Base-by-base conservation (phyloP, 1,140 invertebrate species). In the Polypedilum vanderplanki region DNA sequence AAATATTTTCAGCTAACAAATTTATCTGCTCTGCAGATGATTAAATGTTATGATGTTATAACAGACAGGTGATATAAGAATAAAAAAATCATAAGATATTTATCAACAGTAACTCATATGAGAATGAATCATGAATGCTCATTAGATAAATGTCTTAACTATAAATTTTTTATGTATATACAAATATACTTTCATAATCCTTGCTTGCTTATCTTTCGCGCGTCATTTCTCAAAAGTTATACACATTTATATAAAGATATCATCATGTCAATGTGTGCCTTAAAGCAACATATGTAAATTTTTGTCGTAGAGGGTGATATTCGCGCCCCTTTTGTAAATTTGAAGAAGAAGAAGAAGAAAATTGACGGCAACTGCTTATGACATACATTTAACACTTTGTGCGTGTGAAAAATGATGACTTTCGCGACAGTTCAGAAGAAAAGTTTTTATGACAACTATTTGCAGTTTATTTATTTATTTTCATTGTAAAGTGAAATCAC, bases 381-480 rank as follows among this genome's bases (percentile, higher is more conserved):
- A 70, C 65, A 70, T 10, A 70, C 65, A 70, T 70, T 70, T 70
- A 70, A 70, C 65, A 70, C 65, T 70, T 70, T 70, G 7, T 18
- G 65, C 17, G 3, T 70, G 65, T 70, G 65, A 70, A 70, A 70
- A 70, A 70, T 67, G 12, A 67, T 67, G n/a, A 17, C n/a, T n/a
- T 65, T 57, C 10, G 46, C 46, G 46, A 57, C n/a, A 17, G 10
- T 57, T n/a, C 1, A 17, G 65, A 17, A 8, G 4, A 17, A 67
- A 67, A 18, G 65, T 67, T 17, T 67, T 1, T 67, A 7, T 57
- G 10, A 17, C n/a, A 17, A 57, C 10, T 57, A 17, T 15, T 57
- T 15, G 2, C 10, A 57, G n/a, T 15, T 12, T 57, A 15, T 57
- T 12, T 57, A 15, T 57, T 18, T 20, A 20, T 67, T 67, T 20